Evolutionary conservation across 2,113 vertebrate genomes (phyloP).

Genomic region (Chiloscyllium plagiosum): DNA sequence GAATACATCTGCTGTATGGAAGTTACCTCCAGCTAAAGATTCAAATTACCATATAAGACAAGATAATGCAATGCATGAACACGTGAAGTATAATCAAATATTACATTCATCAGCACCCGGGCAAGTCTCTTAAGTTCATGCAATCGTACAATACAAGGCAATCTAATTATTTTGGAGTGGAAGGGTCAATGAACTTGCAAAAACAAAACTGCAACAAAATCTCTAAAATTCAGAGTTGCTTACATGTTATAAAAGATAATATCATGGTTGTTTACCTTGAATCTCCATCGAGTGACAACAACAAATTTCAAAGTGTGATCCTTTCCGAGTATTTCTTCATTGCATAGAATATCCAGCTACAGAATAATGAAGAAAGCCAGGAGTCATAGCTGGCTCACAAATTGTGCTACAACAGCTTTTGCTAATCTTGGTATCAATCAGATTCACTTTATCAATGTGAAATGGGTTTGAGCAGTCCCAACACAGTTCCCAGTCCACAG

Average conservation of each 20-base stretch:
- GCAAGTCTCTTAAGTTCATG: background rate
- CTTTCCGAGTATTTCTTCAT: conserved; percentile 97
- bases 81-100: background rate
- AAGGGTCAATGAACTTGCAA: background rate
- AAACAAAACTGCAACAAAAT: background rate
- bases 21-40: background rate
- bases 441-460: background rate
- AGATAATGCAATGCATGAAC: background rate
- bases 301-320: conserved; percentile 99
- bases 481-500: background rate
- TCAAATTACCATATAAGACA: background rate
- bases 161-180: background rate
- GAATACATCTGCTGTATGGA: background rate
- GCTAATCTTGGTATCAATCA: background rate
- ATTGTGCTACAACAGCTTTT: background rate
- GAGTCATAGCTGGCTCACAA: background rate
- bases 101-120: background rate
- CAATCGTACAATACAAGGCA: background rate
- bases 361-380: conserved; percentile 41
- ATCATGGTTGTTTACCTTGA: conserved; percentile 69
- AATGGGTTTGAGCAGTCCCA: background rate
- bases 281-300: conserved; percentile 98
- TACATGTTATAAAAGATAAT: background rate
- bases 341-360: conserved; percentile 99
- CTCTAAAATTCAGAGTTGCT: background rate